Conservation (phyloP, 2,888 invertebrate genomes). For the Caenorhabditis virilis region DNA sequence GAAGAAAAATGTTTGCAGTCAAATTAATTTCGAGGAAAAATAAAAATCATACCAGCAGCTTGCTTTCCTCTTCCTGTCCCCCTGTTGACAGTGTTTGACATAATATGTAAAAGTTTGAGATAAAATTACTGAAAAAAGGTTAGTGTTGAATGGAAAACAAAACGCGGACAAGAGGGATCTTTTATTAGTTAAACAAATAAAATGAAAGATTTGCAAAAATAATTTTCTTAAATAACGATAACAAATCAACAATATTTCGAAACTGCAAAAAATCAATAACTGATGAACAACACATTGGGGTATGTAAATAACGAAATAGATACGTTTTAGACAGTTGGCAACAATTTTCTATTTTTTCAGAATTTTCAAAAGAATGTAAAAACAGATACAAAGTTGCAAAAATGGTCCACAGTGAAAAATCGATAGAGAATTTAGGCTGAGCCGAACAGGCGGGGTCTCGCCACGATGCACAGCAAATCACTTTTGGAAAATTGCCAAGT, state of each 20-base stretch:
- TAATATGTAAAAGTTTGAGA: constrained; percentile 34
- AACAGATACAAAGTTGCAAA: constrained; percentile 6
- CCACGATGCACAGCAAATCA: constrained; percentile 12
- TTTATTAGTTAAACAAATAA: no score
- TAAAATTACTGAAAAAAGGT: neutral
- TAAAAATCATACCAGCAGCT: constrained; percentile 16
- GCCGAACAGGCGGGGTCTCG: constrained; percentile 32
- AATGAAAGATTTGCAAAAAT: no score
- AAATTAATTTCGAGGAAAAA: neutral
- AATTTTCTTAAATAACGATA: no score
- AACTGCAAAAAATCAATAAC: neutral
- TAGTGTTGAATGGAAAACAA: no score
- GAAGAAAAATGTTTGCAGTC: constrained; percentile 11
- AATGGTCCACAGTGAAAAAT: constrained; percentile 17
- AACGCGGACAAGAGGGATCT: no score
- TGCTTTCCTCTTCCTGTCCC: constrained; percentile 37
- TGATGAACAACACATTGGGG: no score
- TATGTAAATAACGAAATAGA: no score
- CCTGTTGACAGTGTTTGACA: constrained; percentile 36
- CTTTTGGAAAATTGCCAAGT: constrained; percentile 16
- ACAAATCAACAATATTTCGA: no score
- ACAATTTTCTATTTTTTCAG: no score
- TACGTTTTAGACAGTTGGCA: no score
- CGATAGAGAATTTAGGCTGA: constrained; percentile 42
- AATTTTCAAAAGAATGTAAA: neutral